Evolutionary conservation across 2,888 invertebrate species (phyloP), one percentile per base, ranked within the genome.

Genomic region (Xanthorhoe spadicearia): DNA sequence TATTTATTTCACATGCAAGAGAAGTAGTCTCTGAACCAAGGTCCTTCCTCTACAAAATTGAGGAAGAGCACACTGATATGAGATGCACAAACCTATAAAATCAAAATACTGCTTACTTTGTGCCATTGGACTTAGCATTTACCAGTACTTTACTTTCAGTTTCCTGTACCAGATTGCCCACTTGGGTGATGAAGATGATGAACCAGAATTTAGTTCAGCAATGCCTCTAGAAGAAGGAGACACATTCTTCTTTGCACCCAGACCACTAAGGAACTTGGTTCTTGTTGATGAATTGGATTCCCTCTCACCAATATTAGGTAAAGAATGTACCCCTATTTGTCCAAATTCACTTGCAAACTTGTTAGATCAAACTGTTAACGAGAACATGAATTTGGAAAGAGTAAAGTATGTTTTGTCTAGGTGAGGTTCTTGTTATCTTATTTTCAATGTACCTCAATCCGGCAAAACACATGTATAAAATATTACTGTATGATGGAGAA

Each of bases 141-240:
- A 60, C 9, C 18, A 50, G 49, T 23, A 23, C 23, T 38, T 61
- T 51, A 3, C 17, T 71, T 94, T 6, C 86, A 99, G 99, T 86
- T 98, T 98, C 83, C 89, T 99, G 17, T 99, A 99, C 85, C 99
- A 99, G 94, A 99, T 99, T 83, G 99, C 99, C n/a, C 98, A 99
- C 91, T 94, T 99, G 77, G 99, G 99, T 49, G 99, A 99, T 90
- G 99, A 99, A 83, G 99, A 99, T 85, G 99, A 99, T 86, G 99
- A 99, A 83, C 97, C 99, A 0, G 99, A 99, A 85, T 99, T 99
- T 86, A 99, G 98, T 87, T 99, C 99, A 15, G 98, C 98, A 0
- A 99, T 99, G 97, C 99, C 99, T 0, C 88, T 99, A 53, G 99
- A 99, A 88, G 99, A 99, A 88, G 99, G 99, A 7, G 99, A 99